phyloP scores from a whole-genome alignment of 2,888 invertebrate species.

The Cryptocephalus moraei region DNA sequence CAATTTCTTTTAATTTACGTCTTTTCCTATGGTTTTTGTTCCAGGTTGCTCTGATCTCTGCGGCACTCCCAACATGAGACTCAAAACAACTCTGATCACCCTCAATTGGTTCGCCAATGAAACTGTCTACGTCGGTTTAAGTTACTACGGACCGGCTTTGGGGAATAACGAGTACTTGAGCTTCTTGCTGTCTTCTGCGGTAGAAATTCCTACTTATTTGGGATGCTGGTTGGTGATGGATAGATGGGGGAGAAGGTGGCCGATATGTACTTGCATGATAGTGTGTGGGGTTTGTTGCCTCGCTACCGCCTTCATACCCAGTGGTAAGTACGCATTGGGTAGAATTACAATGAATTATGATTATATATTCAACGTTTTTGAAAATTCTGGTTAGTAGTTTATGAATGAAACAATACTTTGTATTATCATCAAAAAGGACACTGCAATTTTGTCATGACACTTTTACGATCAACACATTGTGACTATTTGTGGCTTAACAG shows the following conservation, averaged over 20 bases:
- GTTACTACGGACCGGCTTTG: conserved; percentile 82
- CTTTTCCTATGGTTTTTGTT: background rate
- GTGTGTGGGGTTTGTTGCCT: conserved; percentile 77
- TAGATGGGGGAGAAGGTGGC: conserved; percentile 79
- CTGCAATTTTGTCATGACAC: too few species aligned
- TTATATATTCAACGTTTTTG: background rate
- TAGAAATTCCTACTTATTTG: conserved; percentile 83
- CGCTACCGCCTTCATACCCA: conserved; percentile 71
- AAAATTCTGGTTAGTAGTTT: background rate
- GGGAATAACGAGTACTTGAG: conserved; percentile 83
- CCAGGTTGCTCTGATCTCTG: conserved; percentile 48
- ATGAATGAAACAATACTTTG: too few species aligned
- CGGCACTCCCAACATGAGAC: conserved; percentile 78
- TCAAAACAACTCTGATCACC: conserved; percentile 78
- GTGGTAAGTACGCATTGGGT: conserved; percentile 43
- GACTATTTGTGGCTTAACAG: too few species aligned
- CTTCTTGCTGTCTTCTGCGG: conserved; percentile 76
- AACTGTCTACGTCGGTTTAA: conserved; percentile 84
- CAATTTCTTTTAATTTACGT: too few species aligned
- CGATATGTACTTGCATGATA: conserved; percentile 76
- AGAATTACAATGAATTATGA: background rate
- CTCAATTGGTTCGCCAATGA: conserved; percentile 89
- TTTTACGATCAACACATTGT: too few species aligned
- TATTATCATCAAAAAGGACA: too few species aligned
- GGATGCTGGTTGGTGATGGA: conserved; percentile 86